These are phyloP conservation scores for Cephalopholis sonnerati DNA, from an alignment of 2,113 vertebrate species.

Conservation along the genomic window DNA sequence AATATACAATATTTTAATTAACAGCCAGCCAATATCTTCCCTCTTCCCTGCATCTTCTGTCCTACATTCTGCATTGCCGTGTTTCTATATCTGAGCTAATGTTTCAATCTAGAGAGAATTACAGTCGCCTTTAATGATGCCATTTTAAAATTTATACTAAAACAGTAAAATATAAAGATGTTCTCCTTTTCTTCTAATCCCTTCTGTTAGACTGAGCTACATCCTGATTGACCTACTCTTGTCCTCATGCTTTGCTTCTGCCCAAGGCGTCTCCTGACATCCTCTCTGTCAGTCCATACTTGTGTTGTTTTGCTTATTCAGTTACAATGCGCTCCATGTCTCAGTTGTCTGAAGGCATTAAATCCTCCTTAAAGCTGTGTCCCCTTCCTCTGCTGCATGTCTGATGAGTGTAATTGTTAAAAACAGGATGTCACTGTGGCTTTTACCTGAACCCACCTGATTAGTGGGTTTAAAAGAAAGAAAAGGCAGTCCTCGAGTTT, in stretches of 20 bases:
- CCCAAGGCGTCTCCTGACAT: background rate
- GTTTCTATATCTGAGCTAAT: slow-evolving; percentile 23
- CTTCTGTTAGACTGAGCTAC: background rate
- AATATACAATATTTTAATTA: slow-evolving; percentile 16
- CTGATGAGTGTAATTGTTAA: slow-evolving; percentile 8
- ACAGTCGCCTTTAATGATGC: background rate
- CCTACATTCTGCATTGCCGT: background rate
- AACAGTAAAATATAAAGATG: background rate
- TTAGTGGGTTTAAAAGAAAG: background rate
- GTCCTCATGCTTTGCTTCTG: background rate
- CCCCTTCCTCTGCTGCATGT: background rate
- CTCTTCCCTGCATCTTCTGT: background rate
- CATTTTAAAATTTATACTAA: slow-evolving; percentile 18
- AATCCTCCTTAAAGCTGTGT: slow-evolving; percentile 2
- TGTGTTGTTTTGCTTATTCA: slow-evolving; percentile 22
- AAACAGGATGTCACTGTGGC: background rate
- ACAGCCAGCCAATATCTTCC: background rate
- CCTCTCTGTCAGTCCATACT: background rate
- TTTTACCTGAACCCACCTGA: slow-evolving; percentile 20
- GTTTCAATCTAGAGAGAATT: slow-evolving; percentile 4
- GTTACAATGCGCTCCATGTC: slow-evolving; percentile 16
- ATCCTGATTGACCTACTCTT: background rate
- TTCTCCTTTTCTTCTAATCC: background rate
- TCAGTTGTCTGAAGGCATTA: slow-evolving; percentile 43
- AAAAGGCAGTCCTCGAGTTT: background rate